phyloP scores from a whole-genome alignment of 2,888 invertebrate species.

The Polyommatus icarus region DNA sequence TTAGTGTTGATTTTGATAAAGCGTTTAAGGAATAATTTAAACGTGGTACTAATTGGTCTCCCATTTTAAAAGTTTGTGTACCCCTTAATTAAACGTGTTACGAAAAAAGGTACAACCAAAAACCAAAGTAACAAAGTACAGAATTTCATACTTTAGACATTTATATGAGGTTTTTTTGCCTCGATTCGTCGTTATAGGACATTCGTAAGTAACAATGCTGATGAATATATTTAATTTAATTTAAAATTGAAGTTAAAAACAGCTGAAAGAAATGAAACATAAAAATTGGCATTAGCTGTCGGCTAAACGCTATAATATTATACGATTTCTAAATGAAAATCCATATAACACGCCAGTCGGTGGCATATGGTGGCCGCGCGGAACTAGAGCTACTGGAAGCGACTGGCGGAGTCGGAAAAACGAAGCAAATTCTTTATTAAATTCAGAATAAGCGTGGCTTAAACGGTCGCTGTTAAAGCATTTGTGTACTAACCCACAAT shows the following conservation, averaged over 20 bases:
- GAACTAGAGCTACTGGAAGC: slow-evolving; percentile 49
- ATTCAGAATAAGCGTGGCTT: neutral
- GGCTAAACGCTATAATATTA: slow-evolving; percentile 67
- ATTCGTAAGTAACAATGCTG: neutral
- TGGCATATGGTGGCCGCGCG: slow-evolving; percentile 60
- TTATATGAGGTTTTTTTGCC: neutral
- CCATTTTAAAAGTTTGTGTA: neutral
- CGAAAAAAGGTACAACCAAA: no score
- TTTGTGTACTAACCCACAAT: no score
- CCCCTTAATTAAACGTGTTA: no score
- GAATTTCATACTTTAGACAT: no score
- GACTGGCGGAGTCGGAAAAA: slow-evolving; percentile 35
- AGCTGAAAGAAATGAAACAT: slow-evolving; percentile 63
- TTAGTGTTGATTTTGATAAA: neutral
- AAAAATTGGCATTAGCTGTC: slow-evolving; percentile 71
- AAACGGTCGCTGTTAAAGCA: no score
- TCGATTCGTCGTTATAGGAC: neutral
- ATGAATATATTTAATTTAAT: neutral
- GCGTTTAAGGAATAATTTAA: neutral
- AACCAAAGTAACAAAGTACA: no score
- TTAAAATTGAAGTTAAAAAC: slow-evolving; percentile 20
- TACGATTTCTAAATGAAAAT: slow-evolving; percentile 78
- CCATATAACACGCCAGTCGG: slow-evolving; percentile 75
- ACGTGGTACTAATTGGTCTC: neutral
- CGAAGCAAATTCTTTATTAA: neutral